A percentile compares a stretch with the other conserved stretches of the same genome.
phyloP scores from a whole-genome alignment of 2,888 invertebrate species.

The Chelonus formosanus region DNA sequence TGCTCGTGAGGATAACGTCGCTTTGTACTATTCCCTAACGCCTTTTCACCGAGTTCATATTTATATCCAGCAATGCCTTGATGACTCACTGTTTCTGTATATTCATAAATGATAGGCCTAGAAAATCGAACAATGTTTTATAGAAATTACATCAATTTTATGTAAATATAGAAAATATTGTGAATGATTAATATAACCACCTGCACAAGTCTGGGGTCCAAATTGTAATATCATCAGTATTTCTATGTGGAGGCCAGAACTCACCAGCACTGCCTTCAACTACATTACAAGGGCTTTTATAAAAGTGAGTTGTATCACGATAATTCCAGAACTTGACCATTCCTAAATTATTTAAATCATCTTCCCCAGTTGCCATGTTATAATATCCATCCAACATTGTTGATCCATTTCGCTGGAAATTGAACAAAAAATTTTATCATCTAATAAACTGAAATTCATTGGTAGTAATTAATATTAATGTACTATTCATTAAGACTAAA shows the following conservation, averaged over 20 bases:
- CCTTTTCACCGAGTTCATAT: slow-evolving; percentile 72
- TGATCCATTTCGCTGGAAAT: slow-evolving; percentile 78
- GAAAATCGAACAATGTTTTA: slow-evolving; percentile 18
- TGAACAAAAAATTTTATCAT: neutral
- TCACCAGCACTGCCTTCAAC: slow-evolving; percentile 82
- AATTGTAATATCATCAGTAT: slow-evolving; percentile 70
- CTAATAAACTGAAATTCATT: too few species aligned
- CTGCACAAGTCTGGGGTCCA: slow-evolving; percentile 83
- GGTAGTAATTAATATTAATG: neutral
- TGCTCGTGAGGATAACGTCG: slow-evolving; percentile 58
- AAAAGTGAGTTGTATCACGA: slow-evolving; percentile 68
- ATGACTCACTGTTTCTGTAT: slow-evolving; percentile 68
- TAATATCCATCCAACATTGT: slow-evolving; percentile 77
- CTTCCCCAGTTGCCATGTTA: slow-evolving; percentile 78
- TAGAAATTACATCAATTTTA: slow-evolving; percentile 35
- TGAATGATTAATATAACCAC: slow-evolving; percentile 49
- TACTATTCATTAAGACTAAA: neutral
- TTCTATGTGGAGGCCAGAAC: slow-evolving; percentile 76
- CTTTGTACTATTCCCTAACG: slow-evolving; percentile 65
- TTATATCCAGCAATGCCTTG: slow-evolving; percentile 74
- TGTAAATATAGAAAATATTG: neutral
- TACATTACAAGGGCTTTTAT: slow-evolving; percentile 68
- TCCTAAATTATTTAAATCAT: slow-evolving; percentile 73
- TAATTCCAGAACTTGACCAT: slow-evolving; percentile 79
- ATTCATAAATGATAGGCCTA: slow-evolving; percentile 60